A percentile compares a stretch with the other conserved stretches of the same genome.
Evolutionary conservation across 2,113 vertebrate species (phyloP).

Genomic region (Oryctolagus cuniculus): DNA sequence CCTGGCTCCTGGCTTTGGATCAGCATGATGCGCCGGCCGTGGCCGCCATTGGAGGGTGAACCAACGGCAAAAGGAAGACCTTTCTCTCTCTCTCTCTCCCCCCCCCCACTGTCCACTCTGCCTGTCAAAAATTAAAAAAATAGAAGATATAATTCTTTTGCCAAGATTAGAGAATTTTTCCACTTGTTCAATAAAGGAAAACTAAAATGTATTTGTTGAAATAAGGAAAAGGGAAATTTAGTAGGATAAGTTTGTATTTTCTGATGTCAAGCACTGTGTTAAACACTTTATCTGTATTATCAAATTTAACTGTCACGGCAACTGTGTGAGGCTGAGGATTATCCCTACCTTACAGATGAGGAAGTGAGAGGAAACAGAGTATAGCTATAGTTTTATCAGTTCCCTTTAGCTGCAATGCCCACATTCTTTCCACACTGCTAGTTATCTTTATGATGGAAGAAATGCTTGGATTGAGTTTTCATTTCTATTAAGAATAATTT

Average conservation of each 20-base stretch:
- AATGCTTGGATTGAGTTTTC: conserved; percentile 1
- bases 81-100: no score
- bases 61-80: no score
- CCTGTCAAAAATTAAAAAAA: no score
- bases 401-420: neutral
- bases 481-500: neutral
- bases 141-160: no score
- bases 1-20: no score
- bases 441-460: neutral
- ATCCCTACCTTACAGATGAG: neutral
- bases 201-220: neutral
- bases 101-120: no score
- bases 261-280: neutral
- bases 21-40: no score
- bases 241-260: neutral
- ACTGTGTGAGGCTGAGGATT: neutral
- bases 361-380: neutral
- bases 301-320: no score
- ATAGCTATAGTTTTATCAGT: neutral
- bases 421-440: neutral
- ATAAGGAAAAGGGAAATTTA: neutral
- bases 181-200: neutral
- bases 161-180: neutral
- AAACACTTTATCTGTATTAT: no score
- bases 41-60: no score